Evolutionary conservation across 2,888 invertebrate genomes (phyloP), one percentile per base, ranked within the genome.

Genomic region (Phyllotreta cruciferae): DNA sequence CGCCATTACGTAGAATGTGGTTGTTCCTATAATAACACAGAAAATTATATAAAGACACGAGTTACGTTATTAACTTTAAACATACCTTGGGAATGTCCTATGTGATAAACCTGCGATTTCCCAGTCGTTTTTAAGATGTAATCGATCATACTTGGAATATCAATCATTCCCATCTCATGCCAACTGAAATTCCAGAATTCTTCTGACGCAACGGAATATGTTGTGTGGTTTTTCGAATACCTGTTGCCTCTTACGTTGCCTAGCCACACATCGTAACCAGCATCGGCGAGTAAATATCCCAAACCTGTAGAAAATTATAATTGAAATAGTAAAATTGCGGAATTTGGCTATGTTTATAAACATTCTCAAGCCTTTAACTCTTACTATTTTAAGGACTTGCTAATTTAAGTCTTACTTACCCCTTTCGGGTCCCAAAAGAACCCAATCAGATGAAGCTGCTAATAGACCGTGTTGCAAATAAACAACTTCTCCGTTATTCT

Each of bases 71-170:
- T 41, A 10, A 10, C 10, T 36, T 53, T 53, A 45, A 45, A 7
- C 9, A 8, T 35, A 50, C 50, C 50, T 78, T 88, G 88, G 0
- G 93, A 94, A 77, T 94, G 92, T 0, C 94, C 95, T 0, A 92
- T 81, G 75, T 93, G 94, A 72, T 89, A 89, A 0, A 95, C 73
- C 54, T 87, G 82, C 0, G 83, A 68, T 35, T 84, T 82, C 0
- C 85, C 84, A 0, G 92, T 90, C 1, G 70, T 54, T 0, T 77
- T 72, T 1, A 90, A 79, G 9, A 89, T 83, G 74, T 88, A 87
- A 76, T 96, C 90, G 50, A 96, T 89, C 83, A 89, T 90, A 0
- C 91, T 86, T 0, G 95, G 93, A 7, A 96, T 75, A 79, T 96
- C 96, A 68, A 83, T 85, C 60, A 84, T 80, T 0, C 90, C 93